Evolutionary conservation across 2,113 vertebrate genomes (phyloP).

Genomic region (Zingel zingel): DNA sequence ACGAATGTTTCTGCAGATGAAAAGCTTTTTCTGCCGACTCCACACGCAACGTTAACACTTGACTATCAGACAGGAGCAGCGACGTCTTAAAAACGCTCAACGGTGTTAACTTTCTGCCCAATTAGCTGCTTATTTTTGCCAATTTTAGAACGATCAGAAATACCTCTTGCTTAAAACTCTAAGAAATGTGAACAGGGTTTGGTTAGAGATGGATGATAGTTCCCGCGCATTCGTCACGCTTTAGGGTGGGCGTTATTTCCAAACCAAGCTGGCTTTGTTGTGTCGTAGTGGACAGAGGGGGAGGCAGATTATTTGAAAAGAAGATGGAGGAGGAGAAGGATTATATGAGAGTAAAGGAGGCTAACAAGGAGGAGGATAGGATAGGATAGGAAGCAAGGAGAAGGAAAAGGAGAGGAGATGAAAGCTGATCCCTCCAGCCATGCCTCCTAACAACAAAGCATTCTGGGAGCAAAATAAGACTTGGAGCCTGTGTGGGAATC

Average conservation of each 20-base stretch:
- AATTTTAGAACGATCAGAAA: too few relatives aligned
- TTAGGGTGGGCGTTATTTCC: too few relatives aligned
- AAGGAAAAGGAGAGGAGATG: background rate
- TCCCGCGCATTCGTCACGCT: too few relatives aligned
- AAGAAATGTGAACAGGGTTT: too few relatives aligned
- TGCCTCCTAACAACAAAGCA: conserved; percentile 43
- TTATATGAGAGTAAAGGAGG: background rate
- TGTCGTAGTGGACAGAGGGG: background rate
- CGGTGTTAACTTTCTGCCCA: too few relatives aligned
- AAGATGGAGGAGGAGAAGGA: conserved; percentile 1
- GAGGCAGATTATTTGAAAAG: background rate
- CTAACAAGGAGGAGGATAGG: background rate
- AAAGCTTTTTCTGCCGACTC: too few relatives aligned
- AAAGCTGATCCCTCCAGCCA: conserved; percentile 23
- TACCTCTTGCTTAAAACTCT: too few relatives aligned
- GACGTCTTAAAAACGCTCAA: too few relatives aligned
- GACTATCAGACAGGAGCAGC: too few relatives aligned
- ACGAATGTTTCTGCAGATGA: too few relatives aligned
- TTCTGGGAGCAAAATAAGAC: conserved; percentile 48
- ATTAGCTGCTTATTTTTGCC: background rate
- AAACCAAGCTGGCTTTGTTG: background rate
- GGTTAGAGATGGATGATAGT: too few relatives aligned
- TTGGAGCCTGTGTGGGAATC: conserved; percentile 33
- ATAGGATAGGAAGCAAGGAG: background rate
- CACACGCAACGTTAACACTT: too few relatives aligned